Evolutionary conservation across 2,888 invertebrate genomes (phyloP).

Genomic region (Melangyna quadrimaculata): DNA sequence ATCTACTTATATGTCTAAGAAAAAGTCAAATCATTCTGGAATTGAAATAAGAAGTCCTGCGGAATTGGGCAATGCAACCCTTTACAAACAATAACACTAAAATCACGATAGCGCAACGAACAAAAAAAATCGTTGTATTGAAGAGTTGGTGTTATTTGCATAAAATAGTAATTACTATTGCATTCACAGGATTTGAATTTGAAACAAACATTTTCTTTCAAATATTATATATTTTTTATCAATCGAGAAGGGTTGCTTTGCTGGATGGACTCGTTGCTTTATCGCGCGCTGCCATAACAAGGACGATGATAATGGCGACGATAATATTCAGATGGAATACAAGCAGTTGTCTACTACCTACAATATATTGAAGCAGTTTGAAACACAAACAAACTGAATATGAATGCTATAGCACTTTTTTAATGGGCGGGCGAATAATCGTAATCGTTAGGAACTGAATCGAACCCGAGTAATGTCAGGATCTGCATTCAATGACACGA

Average conservation of each 20-base stretch:
- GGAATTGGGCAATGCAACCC: conserved; percentile 17
- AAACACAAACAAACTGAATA: background rate
- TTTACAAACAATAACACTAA: conserved; percentile 6
- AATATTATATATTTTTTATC: conserved; percentile 20
- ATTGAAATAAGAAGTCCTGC: background rate
- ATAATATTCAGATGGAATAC: conserved; percentile 2
- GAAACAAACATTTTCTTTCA: conserved; percentile 46
- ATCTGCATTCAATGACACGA: conserved; percentile 75
- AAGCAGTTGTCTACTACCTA: background rate
- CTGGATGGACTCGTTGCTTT: background rate
- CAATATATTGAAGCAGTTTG: conserved; percentile 10
- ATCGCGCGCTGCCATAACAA: background rate
- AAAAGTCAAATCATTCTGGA: background rate
- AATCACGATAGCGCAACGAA: conserved; percentile 20
- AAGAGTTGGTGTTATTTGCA: conserved; percentile 70
- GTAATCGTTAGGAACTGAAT: conserved; percentile 71
- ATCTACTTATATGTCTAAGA: background rate
- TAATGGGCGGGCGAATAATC: conserved; percentile 71
- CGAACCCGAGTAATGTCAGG: conserved; percentile 72
- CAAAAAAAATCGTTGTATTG: conserved; percentile 17
- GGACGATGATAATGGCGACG: conserved; percentile 26
- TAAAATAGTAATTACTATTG: conserved; percentile 73
- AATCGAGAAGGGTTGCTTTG: conserved; percentile 40
- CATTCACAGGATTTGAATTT: conserved; percentile 52
- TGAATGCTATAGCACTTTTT: conserved; percentile 42